phyloP scores from a whole-genome alignment of 2,888 invertebrate species.

The Hypsopygia costalis region DNA sequence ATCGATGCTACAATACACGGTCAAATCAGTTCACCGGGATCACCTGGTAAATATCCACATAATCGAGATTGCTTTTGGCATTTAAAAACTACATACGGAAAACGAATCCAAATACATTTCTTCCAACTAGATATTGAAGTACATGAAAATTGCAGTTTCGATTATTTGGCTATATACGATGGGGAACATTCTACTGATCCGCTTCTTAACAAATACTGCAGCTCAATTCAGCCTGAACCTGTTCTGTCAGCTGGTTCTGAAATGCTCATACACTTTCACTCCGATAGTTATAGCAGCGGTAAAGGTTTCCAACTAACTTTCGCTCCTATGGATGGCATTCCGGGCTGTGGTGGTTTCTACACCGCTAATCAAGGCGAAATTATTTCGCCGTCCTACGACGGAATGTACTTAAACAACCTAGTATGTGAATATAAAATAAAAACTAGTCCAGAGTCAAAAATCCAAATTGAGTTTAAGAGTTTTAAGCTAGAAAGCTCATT shows the following conservation, averaged over 20 bases:
- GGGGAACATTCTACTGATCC: slow-evolving; percentile 68
- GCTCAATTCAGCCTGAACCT: slow-evolving; percentile 86
- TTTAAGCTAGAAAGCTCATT: slow-evolving; percentile 83
- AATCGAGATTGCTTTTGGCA: slow-evolving; percentile 92
- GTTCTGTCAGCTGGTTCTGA: slow-evolving; percentile 83
- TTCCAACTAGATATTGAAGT: slow-evolving; percentile 88
- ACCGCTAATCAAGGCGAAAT: slow-evolving; percentile 84
- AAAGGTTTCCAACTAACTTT: slow-evolving; percentile 93
- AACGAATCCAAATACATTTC: slow-evolving; percentile 90
- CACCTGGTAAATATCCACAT: slow-evolving; percentile 92
- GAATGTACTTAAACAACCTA: slow-evolving; percentile 78
- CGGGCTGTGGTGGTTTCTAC: slow-evolving; percentile 90
- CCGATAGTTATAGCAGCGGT: slow-evolving; percentile 84
- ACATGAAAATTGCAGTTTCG: slow-evolving; percentile 86
- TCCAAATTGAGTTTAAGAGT: slow-evolving; percentile 83
- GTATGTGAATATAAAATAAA: slow-evolving; percentile 91
- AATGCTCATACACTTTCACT: slow-evolving; percentile 88
- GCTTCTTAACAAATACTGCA: slow-evolving; percentile 86
- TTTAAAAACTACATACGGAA: slow-evolving; percentile 83
- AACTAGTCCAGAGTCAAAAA: slow-evolving; percentile 80
- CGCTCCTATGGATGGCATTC: slow-evolving; percentile 84
- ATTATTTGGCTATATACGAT: slow-evolving; percentile 86
- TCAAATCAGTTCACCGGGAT: slow-evolving; percentile 91
- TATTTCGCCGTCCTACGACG: slow-evolving; percentile 80
- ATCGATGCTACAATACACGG: slow-evolving; percentile 83